These are phyloP conservation scores for Caenorhabditis parvicauda DNA, from an alignment of 2,888 invertebrate species.

Conservation along the genomic window DNA sequence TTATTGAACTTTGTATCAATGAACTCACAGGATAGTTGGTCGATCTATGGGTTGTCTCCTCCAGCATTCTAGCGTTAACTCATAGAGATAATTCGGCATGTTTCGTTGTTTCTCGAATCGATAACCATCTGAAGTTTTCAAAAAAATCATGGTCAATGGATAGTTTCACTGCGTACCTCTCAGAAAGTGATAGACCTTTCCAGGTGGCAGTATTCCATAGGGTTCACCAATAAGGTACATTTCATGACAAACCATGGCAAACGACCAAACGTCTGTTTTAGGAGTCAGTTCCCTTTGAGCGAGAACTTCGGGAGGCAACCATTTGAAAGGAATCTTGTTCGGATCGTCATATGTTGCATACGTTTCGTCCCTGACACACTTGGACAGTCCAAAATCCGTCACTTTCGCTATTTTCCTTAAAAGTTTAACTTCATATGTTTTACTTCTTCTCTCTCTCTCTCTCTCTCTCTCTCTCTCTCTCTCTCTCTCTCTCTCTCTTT, in stretches of 20 bases:
- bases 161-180: background rate
- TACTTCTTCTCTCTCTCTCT: background rate
- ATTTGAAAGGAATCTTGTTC: conserved; percentile 39
- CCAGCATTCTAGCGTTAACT: conserved; percentile 34
- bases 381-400: conserved; percentile 45
- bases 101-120: conserved; percentile 12
- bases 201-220: conserved; percentile 18
- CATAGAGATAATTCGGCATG: conserved; percentile 35
- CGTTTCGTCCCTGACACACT: conserved; percentile 25
- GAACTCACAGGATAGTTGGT: conserved; percentile 27
- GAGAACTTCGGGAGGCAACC: conserved; percentile 44
- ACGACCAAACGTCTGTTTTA: conserved; percentile 43
- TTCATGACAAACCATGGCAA: conserved; percentile 34
- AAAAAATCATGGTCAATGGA: background rate
- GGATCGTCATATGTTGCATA: conserved; percentile 31
- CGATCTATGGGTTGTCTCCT: conserved; percentile 30
- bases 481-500: background rate
- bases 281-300: conserved; percentile 23
- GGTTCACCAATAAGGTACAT: conserved; percentile 31
- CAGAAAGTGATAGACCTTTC: conserved; percentile 16
- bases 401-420: conserved; percentile 35
- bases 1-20: background rate
- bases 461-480: background rate
- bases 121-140: conserved; percentile 20
- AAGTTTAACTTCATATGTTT: background rate